These are phyloP conservation scores for Brachionus manjavacas DNA, from an alignment of 1,140 invertebrate genomes.

Conservation along the genomic window DNA sequence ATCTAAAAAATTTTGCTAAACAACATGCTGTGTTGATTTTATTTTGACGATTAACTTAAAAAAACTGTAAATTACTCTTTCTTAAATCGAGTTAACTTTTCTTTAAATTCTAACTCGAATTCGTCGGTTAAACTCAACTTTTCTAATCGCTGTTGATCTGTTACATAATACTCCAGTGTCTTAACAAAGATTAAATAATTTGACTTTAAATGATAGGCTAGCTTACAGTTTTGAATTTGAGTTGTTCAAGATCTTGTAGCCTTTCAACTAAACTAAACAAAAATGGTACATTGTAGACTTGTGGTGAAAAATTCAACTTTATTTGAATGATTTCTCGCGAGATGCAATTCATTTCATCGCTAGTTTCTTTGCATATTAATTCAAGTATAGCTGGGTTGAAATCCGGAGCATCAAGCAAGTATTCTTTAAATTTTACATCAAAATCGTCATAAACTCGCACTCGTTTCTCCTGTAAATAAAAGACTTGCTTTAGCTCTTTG, in stretches of 20 bases:
- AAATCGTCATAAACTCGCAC: neutral
- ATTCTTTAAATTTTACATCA: conserved; percentile 23
- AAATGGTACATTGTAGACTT: neutral
- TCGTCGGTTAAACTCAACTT: conserved; percentile 4
- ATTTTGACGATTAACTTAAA: neutral
- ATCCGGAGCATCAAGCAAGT: conserved; percentile 29
- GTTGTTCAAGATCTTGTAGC: neutral
- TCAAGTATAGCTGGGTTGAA: neutral
- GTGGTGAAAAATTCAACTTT: conserved; percentile 21
- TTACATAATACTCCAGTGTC: conserved; percentile 21
- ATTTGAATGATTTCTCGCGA: conserved; percentile 13
- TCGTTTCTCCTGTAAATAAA: conserved; percentile 22
- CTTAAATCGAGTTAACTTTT: neutral
- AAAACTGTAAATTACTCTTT: conserved; percentile 29
- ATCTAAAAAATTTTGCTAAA: too few relatives aligned
- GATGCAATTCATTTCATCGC: conserved; percentile 5
- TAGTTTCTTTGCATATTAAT: conserved; percentile 11
- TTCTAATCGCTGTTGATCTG: conserved; percentile 27
- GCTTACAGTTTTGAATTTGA: conserved; percentile 9
- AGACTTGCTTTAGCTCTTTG: neutral
- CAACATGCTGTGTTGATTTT: too few relatives aligned
- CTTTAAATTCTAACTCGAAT: neutral
- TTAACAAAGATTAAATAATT: neutral
- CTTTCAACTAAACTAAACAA: neutral
- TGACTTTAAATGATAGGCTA: neutral